Evolutionary conservation across 2,888 invertebrate species (phyloP).

Genomic region (Brachyopa scutellaris): DNA sequence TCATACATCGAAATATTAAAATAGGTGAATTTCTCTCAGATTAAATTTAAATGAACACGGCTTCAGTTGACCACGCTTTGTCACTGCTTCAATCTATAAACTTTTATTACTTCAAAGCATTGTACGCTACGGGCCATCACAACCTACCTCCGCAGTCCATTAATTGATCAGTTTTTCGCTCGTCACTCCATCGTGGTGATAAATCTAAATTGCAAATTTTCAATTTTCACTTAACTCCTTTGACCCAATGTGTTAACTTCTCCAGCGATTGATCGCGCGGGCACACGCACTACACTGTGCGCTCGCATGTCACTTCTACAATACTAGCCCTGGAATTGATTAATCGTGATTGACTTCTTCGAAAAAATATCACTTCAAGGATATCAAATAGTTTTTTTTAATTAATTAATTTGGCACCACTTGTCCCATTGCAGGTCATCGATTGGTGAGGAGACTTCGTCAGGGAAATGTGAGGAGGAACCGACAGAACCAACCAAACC

Average conservation of each 20-base stretch:
- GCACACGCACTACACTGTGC: constrained; percentile 4
- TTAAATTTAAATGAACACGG: too few relatives aligned
- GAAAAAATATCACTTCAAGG: constrained; percentile 13
- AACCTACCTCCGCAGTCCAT: too few relatives aligned
- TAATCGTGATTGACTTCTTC: constrained; percentile 26
- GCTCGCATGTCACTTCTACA: neutral
- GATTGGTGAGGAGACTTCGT: constrained; percentile 54
- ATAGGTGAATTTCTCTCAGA: too few relatives aligned
- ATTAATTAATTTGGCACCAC: constrained; percentile 3
- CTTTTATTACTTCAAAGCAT: too few relatives aligned
- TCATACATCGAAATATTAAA: too few relatives aligned
- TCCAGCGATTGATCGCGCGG: constrained; percentile 30
- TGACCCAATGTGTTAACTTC: constrained; percentile 51
- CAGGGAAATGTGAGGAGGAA: constrained; percentile 63
- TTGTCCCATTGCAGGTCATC: constrained; percentile 44
- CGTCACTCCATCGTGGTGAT: neutral
- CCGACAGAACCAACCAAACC: constrained; percentile 72
- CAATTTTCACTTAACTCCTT: constrained; percentile 45
- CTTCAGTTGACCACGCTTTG: too few relatives aligned
- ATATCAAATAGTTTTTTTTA: constrained; percentile 14
- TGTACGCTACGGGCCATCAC: too few relatives aligned
- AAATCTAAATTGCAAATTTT: constrained; percentile 57
- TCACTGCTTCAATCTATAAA: too few relatives aligned
- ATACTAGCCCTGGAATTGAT: constrained; percentile 10
- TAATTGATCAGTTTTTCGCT: neutral